Evolutionary conservation across 92 coral and sea anemone species (phyloP).

Genomic region (Bergia sp.): DNA sequence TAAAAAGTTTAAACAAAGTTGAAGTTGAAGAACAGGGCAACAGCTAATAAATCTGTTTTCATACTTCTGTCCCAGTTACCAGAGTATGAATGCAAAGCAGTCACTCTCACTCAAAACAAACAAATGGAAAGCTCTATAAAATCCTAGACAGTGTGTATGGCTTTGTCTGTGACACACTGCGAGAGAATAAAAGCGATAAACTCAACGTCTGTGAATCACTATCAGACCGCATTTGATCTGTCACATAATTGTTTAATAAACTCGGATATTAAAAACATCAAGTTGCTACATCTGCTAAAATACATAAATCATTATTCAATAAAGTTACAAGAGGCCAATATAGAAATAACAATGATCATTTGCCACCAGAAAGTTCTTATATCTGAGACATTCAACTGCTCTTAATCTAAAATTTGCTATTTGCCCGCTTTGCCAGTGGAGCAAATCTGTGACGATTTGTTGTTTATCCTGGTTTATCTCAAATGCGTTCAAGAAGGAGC

Average conservation of each 20-base stretch:
- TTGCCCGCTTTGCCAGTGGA: too few species aligned
- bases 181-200: not conserved
- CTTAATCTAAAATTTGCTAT: too few species aligned
- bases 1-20: too few species aligned
- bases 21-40: too few species aligned
- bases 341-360: too few species aligned
- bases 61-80: not conserved
- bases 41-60: too few species aligned
- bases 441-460: not conserved
- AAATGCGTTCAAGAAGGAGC: not conserved
- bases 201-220: not conserved
- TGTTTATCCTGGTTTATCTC: not conserved
- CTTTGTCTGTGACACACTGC: not conserved
- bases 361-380: too few species aligned
- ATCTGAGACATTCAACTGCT: not conserved
- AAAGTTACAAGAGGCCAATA: not conserved
- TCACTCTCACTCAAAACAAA: slow-evolving; percentile 14
- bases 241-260: not conserved
- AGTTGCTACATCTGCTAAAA: too few species aligned
- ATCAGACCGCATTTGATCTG: not conserved
- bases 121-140: not conserved
- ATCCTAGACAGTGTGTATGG: slow-evolving; percentile 3
- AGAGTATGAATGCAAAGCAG: not conserved
- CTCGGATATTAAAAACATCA: too few species aligned
- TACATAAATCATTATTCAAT: too few species aligned